Base-by-base conservation (phyloP, 2,888 invertebrate species). In the Exocentrus adspersus region DNA sequence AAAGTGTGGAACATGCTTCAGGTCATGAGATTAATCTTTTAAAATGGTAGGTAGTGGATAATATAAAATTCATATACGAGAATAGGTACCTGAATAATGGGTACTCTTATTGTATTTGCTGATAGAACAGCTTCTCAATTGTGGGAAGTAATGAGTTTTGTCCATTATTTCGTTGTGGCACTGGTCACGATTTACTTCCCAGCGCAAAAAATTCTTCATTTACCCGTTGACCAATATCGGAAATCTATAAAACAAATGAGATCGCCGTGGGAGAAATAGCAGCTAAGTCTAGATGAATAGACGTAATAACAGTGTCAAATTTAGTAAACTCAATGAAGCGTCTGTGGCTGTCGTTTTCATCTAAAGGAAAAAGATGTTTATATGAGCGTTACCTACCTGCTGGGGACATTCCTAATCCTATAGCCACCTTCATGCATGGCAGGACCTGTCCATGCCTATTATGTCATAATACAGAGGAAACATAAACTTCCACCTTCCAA, bases 401-500 rank as follows among this genome's bases (percentile, higher is more conserved):
- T 42, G 45, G 43, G 60, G 52, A 53, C 53, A 43, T 52, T 52
- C 30, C 45, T 19, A 32, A 10, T 46, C 32, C 45, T 46, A 52
- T 21, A 57, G 56, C 54, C 61, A 60, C 48, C 51, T 60, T 57
- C 64, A 61, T 64, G 67, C 62, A 60, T 67, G 56, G 54, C 62
- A 65, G 60, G 59, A 60, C 60, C 62, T 62, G 65, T 68, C 68
- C 60, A 58, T 67, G 63, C 53, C 61, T 41, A 58, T 68, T 68
- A 64, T 57, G 60, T 63, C 62, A 62, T 56, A 61, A 32, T 64
- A 60, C 52, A 67, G n/a, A n/a, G 64, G 56, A 57, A 57, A 65
- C 67, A 63, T 50, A 67, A 69, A 67, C 50, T 69, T 67, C n/a
- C 32, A 19, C 10, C 30, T 32, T 12, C 17, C 17, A 46, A 57